Evolutionary conservation across 2,113 vertebrate species (phyloP).

Genomic region (Paracanthobrama guichenoti): DNA sequence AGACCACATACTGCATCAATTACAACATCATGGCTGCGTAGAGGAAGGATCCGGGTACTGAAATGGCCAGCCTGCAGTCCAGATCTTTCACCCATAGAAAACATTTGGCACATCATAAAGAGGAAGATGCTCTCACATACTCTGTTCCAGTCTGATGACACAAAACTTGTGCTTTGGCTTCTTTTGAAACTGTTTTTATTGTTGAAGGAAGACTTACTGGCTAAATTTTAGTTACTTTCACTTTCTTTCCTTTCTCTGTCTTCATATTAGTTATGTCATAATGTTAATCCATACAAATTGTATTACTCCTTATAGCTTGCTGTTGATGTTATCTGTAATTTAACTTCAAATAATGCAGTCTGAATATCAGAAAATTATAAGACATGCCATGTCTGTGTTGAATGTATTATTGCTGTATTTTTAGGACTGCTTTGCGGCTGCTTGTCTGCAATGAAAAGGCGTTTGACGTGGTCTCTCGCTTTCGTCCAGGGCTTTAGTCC

Average conservation of each 20-base stretch:
- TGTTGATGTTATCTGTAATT: neutral
- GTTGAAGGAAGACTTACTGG: neutral
- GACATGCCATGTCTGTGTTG: neutral
- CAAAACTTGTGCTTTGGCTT: neutral
- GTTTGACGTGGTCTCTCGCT: slow-evolving; percentile 21
- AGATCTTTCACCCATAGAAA: too few species aligned
- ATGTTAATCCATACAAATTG: neutral
- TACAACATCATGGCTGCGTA: too few species aligned
- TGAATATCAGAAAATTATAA: neutral
- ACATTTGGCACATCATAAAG: too few species aligned
- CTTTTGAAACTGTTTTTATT: neutral
- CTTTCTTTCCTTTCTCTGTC: neutral
- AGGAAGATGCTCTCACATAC: too few species aligned
- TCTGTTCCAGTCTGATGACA: neutral
- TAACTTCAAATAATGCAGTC: neutral
- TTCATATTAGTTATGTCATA: neutral
- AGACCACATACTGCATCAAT: too few species aligned
- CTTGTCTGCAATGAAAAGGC: neutral
- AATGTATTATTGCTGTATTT: neutral
- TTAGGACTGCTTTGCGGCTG: neutral
- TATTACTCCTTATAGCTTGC: neutral
- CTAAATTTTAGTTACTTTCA: neutral
- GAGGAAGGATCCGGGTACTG: too few species aligned
- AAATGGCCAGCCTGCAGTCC: too few species aligned
- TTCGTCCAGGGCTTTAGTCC: slow-evolving; percentile 2